Evolutionary conservation across 2,113 vertebrate species (phyloP), one percentile per base, ranked within the genome.

Genomic region (Rana temporaria): DNA sequence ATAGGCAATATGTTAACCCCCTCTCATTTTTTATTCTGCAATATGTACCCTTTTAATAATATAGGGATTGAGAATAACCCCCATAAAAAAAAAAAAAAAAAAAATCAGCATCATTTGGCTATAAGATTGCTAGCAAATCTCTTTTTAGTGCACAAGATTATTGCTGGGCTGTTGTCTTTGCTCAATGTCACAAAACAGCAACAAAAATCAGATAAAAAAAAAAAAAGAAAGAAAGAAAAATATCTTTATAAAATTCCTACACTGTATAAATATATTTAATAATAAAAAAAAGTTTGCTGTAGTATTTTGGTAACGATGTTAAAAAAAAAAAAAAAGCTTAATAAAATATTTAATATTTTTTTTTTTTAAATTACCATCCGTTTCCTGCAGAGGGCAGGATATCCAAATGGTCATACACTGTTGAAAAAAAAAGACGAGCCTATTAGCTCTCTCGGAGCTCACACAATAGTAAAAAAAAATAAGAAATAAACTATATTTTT

Each of bases 101-200:
- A 66, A 66, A 77, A 68, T 38, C 48, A 55, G 26, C 77, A 69
- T 82, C 77, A 69, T 82, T 82, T 82, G 79, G 79, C 70, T 82
- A 73, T 60, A 52, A n/a, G 69, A 56, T 73, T 79, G 65, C 78
- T 79, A 79, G 78, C 66, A 30, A 26, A 26, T 81, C 60, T 66
- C 42, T 82, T 20, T 56, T 65, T 82, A 82, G 79, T 82, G 79
- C 79, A 81, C 79, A 82, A 38, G 68, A 56, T 82, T 82, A 82
- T 82, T 82, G 79, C 79, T 74, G 70, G 79, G 79, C 69, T 82
- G 79, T 65, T 48, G 24, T 48, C 30, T 65, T 53, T 38, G 6
- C 57, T 66, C 59, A 64, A 64, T 11, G 70, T 52, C 16, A 71
- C 22, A 57, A 81, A 81, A 5, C 34, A 81, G 67, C 67, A 24